A percentile compares a stretch with the other conserved stretches of the same genome.
Evolutionary conservation across 2,888 invertebrate species (phyloP).

Genomic region (Notodonta ziczac): DNA sequence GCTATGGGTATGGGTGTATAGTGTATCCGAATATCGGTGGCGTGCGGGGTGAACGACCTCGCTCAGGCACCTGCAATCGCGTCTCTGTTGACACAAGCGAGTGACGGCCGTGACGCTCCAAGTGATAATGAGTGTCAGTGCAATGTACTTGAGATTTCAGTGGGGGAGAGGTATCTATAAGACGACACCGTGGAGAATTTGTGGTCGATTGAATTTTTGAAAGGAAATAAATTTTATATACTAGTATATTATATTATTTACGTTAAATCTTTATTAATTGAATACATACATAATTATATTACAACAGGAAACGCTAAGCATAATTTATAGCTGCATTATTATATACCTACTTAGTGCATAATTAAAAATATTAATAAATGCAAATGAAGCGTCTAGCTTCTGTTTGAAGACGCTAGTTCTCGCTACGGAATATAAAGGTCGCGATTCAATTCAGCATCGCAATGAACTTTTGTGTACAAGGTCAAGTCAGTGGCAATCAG

Average conservation of each 20-base stretch:
- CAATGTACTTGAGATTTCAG: constrained; percentile 60
- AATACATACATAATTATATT: too few species aligned
- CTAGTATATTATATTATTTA: too few species aligned
- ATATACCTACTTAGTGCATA: too few species aligned
- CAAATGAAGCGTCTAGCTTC: not conserved
- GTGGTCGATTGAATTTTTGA: not conserved
- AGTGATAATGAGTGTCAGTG: constrained; percentile 74
- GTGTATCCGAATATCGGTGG: constrained; percentile 79
- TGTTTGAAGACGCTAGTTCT: constrained; percentile 17
- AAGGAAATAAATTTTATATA: too few species aligned
- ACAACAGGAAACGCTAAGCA: too few species aligned
- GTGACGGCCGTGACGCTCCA: constrained; percentile 62
- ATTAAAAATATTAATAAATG: not conserved
- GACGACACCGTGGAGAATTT: constrained; percentile 1
- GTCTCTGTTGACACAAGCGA: constrained; percentile 76
- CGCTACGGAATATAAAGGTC: constrained; percentile 26
- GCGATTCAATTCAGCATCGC: constrained; percentile 20
- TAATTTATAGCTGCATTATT: not conserved
- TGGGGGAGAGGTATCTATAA: constrained; percentile 27
- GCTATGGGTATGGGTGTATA: constrained; percentile 61
- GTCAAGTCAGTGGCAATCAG: constrained; percentile 17
- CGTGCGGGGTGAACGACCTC: constrained; percentile 74
- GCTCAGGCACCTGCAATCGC: constrained; percentile 78
- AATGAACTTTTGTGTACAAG: constrained; percentile 31
- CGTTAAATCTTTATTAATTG: too few species aligned